A percentile compares a stretch with the other conserved stretches of the same genome.
Conservation (phyloP, 2,797 vertebrate species). For the Picus viridis region DNA sequence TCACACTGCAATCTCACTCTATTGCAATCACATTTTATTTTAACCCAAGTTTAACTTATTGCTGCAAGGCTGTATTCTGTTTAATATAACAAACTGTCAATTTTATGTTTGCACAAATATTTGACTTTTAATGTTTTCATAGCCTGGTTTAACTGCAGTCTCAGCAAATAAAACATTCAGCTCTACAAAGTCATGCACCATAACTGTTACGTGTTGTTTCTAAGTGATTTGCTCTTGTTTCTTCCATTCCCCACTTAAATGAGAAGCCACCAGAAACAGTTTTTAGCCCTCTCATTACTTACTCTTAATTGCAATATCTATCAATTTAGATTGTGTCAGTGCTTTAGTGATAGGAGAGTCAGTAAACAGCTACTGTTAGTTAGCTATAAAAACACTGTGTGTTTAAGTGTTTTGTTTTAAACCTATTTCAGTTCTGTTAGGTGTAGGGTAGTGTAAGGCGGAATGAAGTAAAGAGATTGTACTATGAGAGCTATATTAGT, state of each 20-base stretch:
- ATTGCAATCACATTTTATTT: not conserved
- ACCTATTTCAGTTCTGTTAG: conserved; percentile 48
- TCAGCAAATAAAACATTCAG: not conserved
- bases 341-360: conserved; percentile 26
- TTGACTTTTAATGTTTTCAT: not conserved
- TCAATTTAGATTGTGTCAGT: conserved; percentile 65
- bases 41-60: not conserved
- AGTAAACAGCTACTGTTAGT: conserved; percentile 55
- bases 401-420: not conserved
- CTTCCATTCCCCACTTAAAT: conserved; percentile 15
- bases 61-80: not conserved
- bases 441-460: conserved; percentile 22
- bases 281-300: conserved; percentile 38
- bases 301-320: conserved; percentile 65
- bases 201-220: not conserved
- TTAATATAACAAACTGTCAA: not conserved
- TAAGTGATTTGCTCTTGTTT: not conserved
- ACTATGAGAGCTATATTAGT: too few species aligned
- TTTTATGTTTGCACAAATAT: not conserved
- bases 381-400: conserved; percentile 34
- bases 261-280: conserved; percentile 25
- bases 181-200: not conserved
- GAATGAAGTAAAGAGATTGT: conserved; percentile 6
- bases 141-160: not conserved
- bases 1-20: not conserved